A percentile compares a stretch with the other conserved stretches of the same genome.
phyloP scores from a whole-genome alignment of 1,140 invertebrate species.

The Drosophila ambigua region DNA sequence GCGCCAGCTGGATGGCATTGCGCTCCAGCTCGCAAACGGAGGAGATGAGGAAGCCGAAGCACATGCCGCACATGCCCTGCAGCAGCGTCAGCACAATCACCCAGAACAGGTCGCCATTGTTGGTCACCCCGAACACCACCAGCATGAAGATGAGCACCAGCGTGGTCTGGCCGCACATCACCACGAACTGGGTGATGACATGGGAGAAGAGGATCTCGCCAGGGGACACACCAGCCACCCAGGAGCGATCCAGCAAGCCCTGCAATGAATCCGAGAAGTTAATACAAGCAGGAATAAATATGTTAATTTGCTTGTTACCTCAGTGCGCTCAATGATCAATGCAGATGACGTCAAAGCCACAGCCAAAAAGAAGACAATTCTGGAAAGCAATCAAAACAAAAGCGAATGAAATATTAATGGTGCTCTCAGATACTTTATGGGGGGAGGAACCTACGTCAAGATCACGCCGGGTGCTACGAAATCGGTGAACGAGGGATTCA shows the following conservation, averaged over 20 bases:
- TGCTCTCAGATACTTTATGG: constrained; percentile 2
- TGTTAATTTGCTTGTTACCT: constrained; percentile 61
- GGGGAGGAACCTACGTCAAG: constrained; percentile 89
- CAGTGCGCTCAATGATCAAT: constrained; percentile 94
- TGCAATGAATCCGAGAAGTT: constrained; percentile 80
- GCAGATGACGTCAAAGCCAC: constrained; percentile 96
- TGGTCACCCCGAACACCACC: constrained; percentile 93
- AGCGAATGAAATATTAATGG: constrained; percentile 9
- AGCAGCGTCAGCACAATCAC: constrained; percentile 93
- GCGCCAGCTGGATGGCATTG: constrained; percentile 96
- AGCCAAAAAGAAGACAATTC: constrained; percentile 97
- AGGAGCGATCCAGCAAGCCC: constrained; percentile 94
- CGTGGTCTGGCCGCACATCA: constrained; percentile 95
- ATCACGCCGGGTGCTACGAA: constrained; percentile 98
- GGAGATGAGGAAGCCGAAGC: constrained; percentile 97
- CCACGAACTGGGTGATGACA: constrained; percentile 95
- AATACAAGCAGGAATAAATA: not conserved
- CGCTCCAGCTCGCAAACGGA: constrained; percentile 95
- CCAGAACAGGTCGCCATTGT: constrained; percentile 92
- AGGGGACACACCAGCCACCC: constrained; percentile 94
- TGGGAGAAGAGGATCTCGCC: constrained; percentile 96
- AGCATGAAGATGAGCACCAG: constrained; percentile 96
- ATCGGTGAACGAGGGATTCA: constrained; percentile 95
- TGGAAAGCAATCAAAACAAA: constrained; percentile 83
- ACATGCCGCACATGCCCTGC: constrained; percentile 96